Base-by-base conservation (phyloP, 2,113 vertebrate genomes). In the Platysternon megacephalum region DNA sequence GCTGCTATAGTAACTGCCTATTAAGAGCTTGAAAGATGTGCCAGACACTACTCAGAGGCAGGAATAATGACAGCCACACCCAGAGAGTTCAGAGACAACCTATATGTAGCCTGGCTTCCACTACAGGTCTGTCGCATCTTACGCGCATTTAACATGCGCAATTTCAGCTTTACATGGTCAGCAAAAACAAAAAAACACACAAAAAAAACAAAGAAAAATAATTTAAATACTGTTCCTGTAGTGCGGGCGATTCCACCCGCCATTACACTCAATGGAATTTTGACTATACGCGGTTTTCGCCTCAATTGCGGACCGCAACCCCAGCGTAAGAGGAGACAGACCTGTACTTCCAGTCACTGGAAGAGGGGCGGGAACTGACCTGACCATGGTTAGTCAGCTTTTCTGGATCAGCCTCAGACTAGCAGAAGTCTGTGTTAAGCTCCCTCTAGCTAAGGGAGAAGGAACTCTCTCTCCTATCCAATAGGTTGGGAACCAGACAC, bases 31-130 rank as follows among this genome's bases (percentile, higher is more conserved):
- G 44, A 24, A 6, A 78, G 24, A 46, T 46, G 74, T 78, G 74
- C 42, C 26, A 28, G 74, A 78, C 39, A 21, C 72, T 6, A 26
- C 42, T 26, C 42, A 76, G 74, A 28, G 13, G 42, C 44, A 78
- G 24, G 44, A 29, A 46, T 44, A 29, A 14, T 8, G 6, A 28
- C 39, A 24, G 11, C 42, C 42, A 44, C 42, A 76, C 35, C 35
- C 61, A 65, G 32, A 8, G 58, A 65, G 39, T 26, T 39, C 65
- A 39, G 7, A 24, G 39, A 44, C 24, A 44, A 44, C 21, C 42
- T 26, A 22, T 4, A 17, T 39, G n/a, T 72, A 19, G 14, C 13
- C 0, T 0, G 5, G 61, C 39, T 88, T 26, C 53, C 11, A 3
- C 49, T 22, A n/a, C n/a, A n/a, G n/a, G n/a, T n/a, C n/a, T n/a